These are phyloP conservation scores for Heliconius cydno DNA, from an alignment of 2,888 invertebrate species.

Conservation along the genomic window DNA sequence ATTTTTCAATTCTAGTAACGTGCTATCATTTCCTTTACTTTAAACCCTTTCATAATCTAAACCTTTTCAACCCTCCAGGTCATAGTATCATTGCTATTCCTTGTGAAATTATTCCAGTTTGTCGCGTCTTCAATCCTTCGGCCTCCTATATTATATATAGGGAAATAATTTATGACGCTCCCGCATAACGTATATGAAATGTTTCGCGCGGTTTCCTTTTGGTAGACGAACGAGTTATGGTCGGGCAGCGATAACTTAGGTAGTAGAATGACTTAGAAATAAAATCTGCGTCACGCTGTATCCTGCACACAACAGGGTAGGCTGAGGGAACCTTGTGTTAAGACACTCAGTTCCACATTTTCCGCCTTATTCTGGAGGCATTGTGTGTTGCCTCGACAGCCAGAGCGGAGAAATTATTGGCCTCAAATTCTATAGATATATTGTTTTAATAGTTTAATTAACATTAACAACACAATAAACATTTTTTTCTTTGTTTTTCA, in stretches of 20 bases:
- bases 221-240: constrained; percentile 15
- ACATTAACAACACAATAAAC: too few species aligned
- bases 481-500: too few species aligned
- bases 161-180: constrained; percentile 67
- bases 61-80: constrained; percentile 28
- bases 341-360: neutral
- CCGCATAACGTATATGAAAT: constrained; percentile 53
- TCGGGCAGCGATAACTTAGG: neutral
- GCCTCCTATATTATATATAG: constrained; percentile 56
- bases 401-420: too few species aligned
- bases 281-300: neutral
- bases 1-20: neutral
- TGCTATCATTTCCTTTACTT: neutral
- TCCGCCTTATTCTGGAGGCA: too few species aligned
- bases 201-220: constrained; percentile 54
- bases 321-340: too few species aligned
- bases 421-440: too few species aligned
- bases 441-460: too few species aligned
- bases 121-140: constrained; percentile 49
- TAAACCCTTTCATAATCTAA: neutral
- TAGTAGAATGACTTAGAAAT: neutral
- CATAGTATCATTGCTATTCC: constrained; percentile 30
- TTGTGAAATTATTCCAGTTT: constrained; percentile 62
- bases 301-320: too few species aligned
- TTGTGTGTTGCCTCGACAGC: too few species aligned